Conservation (phyloP, 1,140 invertebrate genomes). For the Neocloeon triangulifer region DNA sequence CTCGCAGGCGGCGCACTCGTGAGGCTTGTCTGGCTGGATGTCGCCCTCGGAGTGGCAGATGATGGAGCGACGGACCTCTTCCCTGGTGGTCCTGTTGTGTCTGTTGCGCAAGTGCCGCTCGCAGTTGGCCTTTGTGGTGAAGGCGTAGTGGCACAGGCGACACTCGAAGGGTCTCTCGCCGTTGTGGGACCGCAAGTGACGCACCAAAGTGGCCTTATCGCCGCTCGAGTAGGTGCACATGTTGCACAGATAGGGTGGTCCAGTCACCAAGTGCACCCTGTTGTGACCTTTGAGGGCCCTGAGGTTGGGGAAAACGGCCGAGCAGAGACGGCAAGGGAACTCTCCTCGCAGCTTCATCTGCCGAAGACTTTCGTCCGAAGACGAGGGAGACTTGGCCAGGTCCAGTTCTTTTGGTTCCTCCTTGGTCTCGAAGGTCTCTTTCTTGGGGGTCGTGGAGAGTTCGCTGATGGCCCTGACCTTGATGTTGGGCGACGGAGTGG, state of each 20-base stretch:
- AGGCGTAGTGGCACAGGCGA: constrained; percentile 78
- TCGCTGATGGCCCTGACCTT: no score
- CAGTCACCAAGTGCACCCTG: constrained; percentile 35
- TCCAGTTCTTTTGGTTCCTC: constrained; percentile 7
- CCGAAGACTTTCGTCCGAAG: constrained; percentile 53
- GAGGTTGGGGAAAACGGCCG: constrained; percentile 65
- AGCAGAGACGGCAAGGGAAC: constrained; percentile 71
- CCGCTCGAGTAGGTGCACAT: constrained; percentile 75
- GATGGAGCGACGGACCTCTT: constrained; percentile 66
- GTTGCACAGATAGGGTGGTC: constrained; percentile 66
- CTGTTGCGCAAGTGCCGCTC: constrained; percentile 74
- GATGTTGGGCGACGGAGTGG: background rate
- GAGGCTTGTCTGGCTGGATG: no score
- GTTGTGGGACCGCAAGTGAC: constrained; percentile 82
- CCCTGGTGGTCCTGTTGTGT: constrained; percentile 59
- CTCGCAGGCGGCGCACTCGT: no score
- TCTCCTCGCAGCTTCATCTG: constrained; percentile 69
- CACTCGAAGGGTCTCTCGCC: constrained; percentile 89
- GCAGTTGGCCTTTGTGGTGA: constrained; percentile 86
- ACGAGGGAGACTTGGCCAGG: constrained; percentile 11
- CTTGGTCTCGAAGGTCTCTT: constrained; percentile 1
- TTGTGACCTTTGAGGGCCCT: constrained; percentile 76
- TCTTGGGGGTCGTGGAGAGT: background rate
- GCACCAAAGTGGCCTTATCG: constrained; percentile 72
- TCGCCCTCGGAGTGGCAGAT: constrained; percentile 45